A percentile compares a stretch with the other conserved stretches of the same genome.
These are phyloP conservation scores for Phalangium opilio DNA, from an alignment of 2,888 invertebrate genomes.

Conservation along the genomic window DNA sequence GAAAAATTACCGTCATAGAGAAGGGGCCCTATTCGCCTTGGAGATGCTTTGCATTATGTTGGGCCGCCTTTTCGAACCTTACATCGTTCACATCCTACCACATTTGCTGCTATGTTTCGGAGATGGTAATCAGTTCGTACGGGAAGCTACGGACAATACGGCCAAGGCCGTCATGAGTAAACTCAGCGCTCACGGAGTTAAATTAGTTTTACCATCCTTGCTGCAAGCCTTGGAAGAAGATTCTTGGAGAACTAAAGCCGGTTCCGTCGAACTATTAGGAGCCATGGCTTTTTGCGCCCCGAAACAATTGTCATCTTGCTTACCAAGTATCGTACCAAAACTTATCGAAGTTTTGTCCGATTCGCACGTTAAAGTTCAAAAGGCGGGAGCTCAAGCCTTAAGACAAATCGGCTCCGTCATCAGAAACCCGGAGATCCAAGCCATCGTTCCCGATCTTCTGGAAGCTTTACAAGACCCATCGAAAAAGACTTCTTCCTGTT, in stretches of 20 bases:
- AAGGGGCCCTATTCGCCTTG: conserved; percentile 91
- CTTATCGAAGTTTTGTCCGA: conserved; percentile 83
- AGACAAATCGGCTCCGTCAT: conserved; percentile 95
- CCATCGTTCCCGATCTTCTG: conserved; percentile 45
- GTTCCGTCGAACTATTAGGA: conserved; percentile 86
- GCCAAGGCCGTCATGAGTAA: conserved; percentile 83
- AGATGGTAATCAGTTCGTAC: conserved; percentile 80
- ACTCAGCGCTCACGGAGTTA: conserved; percentile 91
- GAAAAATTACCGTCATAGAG: conserved; percentile 82
- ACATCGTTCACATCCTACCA: conserved; percentile 91
- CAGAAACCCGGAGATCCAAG: conserved; percentile 94
- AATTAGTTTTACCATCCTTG: conserved; percentile 84
- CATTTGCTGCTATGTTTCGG: conserved; percentile 90
- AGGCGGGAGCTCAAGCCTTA: conserved; percentile 88
- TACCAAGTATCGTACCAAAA: conserved; percentile 95
- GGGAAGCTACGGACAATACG: conserved; percentile 91
- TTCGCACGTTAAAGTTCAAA: conserved; percentile 92
- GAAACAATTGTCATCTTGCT: conserved; percentile 90
- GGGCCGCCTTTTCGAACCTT: conserved; percentile 94
- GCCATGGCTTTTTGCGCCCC: conserved; percentile 99
- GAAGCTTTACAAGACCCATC: conserved; percentile 92
- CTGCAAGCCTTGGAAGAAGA: conserved; percentile 88
- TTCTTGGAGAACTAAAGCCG: conserved; percentile 96
- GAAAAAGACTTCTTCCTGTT: conserved; percentile 75
- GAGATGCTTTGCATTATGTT: conserved; percentile 91